Evolutionary conservation across 2,888 invertebrate species (phyloP).

Genomic region (Antheraea assamensis): DNA sequence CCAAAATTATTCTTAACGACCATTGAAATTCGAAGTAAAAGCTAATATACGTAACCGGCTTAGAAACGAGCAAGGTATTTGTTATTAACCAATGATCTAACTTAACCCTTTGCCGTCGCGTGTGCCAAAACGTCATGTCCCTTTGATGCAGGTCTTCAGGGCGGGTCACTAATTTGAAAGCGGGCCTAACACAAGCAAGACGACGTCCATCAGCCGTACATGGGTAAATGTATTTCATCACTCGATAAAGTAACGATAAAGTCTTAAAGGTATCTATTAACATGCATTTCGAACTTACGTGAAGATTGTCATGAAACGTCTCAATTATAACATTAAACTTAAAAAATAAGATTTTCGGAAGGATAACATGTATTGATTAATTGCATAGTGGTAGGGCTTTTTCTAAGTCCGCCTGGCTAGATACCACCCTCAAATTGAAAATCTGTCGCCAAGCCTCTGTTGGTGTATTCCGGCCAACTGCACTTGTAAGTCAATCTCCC

Average conservation of each 20-base stretch:
- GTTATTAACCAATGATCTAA: slow-evolving; percentile 15
- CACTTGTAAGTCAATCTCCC: too few relatives aligned
- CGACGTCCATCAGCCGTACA: not conserved
- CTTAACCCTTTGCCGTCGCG: slow-evolving; percentile 7
- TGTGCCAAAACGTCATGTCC: slow-evolving; percentile 11
- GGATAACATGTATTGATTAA: too few relatives aligned
- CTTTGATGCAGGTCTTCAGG: slow-evolving; percentile 28
- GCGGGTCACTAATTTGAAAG: slow-evolving; percentile 28
- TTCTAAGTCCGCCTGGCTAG: too few relatives aligned
- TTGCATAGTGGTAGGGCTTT: too few relatives aligned
- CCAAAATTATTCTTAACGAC: not conserved
- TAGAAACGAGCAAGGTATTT: not conserved
- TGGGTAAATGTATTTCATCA: not conserved
- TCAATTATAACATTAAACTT: too few relatives aligned
- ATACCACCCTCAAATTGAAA: too few relatives aligned
- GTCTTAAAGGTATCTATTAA: not conserved
- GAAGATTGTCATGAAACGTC: not conserved
- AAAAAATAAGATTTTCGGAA: too few relatives aligned
- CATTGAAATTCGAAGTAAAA: not conserved
- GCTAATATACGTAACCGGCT: not conserved
- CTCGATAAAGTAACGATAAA: not conserved
- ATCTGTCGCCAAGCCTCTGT: too few relatives aligned
- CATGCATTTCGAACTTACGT: not conserved
- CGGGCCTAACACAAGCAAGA: slow-evolving; percentile 16
- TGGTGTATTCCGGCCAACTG: too few relatives aligned